A percentile compares a stretch with the other conserved stretches of the same genome.
Evolutionary conservation across 2,797 vertebrate genomes (phyloP).

Genomic region (Esox lucius): DNA sequence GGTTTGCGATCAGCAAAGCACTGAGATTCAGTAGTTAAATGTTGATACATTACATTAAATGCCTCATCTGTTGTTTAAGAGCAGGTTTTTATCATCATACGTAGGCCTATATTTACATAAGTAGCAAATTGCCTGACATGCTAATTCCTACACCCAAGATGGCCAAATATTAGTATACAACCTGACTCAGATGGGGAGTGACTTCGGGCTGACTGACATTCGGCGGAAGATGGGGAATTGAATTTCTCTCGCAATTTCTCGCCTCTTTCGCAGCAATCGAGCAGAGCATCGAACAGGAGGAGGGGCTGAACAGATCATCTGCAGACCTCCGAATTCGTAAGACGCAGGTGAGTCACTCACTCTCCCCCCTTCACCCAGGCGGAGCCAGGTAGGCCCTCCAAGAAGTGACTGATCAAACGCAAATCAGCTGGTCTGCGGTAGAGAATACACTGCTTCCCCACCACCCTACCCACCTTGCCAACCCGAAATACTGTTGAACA

Average conservation of each 20-base stretch:
- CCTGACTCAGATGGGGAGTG: background rate
- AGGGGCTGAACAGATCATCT: conserved; percentile 92
- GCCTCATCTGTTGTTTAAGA: background rate
- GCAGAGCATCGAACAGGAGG: conserved; percentile 94
- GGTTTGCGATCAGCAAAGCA: background rate
- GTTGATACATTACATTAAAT: background rate
- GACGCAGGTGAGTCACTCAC: conserved; percentile 82
- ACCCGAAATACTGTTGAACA: background rate
- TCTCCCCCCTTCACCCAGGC: background rate
- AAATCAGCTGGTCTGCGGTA: background rate
- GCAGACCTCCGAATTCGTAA: conserved; percentile 93
- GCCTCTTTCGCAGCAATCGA: conserved; percentile 81
- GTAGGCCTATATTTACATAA: background rate
- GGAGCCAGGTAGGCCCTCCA: background rate
- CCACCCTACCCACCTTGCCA: background rate
- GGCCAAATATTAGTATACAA: background rate
- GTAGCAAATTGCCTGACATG: background rate
- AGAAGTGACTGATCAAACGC: background rate
- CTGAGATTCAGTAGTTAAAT: background rate
- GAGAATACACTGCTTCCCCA: background rate
- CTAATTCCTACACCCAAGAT: background rate
- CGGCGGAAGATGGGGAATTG: background rate
- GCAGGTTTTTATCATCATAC: background rate
- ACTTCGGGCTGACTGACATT: background rate
- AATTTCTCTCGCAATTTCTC: background rate